Percentiles rank a stretch among this genome's conserved stretches.
phyloP scores from a whole-genome alignment of 2,797 vertebrate species.

The Taeniopygia guttata region DNA sequence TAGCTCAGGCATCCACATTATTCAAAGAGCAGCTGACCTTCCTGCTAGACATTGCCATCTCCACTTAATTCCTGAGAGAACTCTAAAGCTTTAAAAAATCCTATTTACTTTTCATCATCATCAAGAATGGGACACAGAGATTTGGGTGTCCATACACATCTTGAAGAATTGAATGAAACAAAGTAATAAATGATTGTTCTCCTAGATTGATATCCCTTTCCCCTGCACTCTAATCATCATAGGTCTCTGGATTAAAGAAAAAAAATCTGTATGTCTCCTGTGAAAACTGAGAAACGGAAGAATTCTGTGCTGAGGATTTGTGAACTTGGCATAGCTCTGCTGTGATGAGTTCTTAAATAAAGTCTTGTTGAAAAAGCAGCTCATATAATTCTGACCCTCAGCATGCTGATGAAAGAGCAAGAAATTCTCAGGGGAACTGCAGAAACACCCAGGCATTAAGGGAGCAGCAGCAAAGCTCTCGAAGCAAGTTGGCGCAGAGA shows the following conservation, averaged over 20 bases:
- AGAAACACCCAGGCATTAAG: not conserved
- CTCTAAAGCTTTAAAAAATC: not conserved
- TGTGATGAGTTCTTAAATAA: not conserved
- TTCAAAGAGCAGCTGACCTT: not conserved
- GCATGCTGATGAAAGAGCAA: not conserved
- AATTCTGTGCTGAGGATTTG: not conserved
- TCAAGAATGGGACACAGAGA: not conserved
- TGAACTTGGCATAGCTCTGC: not conserved
- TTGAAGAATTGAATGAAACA: not conserved
- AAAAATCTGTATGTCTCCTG: not conserved
- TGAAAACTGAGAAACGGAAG: not conserved
- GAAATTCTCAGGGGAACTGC: not conserved
- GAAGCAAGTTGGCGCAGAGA: not conserved
- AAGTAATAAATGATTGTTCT: not conserved
- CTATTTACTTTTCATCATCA: not conserved
- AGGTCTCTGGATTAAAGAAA: not conserved
- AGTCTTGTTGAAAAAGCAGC: not conserved
- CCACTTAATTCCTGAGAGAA: not conserved
- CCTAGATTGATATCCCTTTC: not conserved
- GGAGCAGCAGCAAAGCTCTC: not conserved
- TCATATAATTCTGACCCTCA: not conserved
- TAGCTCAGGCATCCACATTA: not conserved
- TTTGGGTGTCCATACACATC: not conserved
- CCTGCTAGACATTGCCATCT: not conserved
- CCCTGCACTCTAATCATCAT: not conserved